These are phyloP conservation scores for Hydrozoanthus gracilis DNA, from an alignment of 92 coral and sea anemone species.

Conservation along the genomic window DNA sequence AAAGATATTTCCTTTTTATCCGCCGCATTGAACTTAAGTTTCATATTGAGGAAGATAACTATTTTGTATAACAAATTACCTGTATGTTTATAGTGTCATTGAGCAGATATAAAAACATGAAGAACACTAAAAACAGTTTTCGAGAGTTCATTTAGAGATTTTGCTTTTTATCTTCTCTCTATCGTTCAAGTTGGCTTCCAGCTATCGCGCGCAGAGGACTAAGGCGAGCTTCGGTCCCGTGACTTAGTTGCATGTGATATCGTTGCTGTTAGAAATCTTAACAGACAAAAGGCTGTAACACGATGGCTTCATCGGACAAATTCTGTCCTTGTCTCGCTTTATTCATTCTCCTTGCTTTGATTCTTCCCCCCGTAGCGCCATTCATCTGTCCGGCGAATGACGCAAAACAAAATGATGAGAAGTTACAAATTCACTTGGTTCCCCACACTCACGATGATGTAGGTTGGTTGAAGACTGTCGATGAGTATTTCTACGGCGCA, in stretches of 20 bases:
- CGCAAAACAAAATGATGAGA: conserved; percentile 20
- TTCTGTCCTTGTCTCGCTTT: not conserved
- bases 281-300: not conserved
- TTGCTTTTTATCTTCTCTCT: not conserved
- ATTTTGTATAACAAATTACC: not conserved
- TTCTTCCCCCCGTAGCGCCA: not conserved
- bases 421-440: conserved; percentile 86
- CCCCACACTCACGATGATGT: conserved; percentile 98
- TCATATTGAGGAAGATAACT: not conserved
- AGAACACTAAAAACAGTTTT: not conserved
- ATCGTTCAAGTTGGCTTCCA: not conserved
- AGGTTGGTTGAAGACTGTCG: conserved; percentile 96
- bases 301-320: not conserved
- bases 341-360: not conserved
- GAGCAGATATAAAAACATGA: not conserved
- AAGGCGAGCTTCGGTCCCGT: conserved; percentile 9
- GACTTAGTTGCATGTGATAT: not conserved
- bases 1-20: too few relatives aligned
- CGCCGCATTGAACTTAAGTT: too few relatives aligned
- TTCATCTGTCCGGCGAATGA: not conserved
- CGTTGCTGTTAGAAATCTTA: not conserved
- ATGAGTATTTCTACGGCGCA: conserved; percentile 90
- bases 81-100: not conserved
- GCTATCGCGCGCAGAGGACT: not conserved
- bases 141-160: not conserved